Evolutionary conservation across 2,797 vertebrate genomes (phyloP), one percentile per base, ranked within the genome.

Genomic region (Mormyrus hasselquistii): DNA sequence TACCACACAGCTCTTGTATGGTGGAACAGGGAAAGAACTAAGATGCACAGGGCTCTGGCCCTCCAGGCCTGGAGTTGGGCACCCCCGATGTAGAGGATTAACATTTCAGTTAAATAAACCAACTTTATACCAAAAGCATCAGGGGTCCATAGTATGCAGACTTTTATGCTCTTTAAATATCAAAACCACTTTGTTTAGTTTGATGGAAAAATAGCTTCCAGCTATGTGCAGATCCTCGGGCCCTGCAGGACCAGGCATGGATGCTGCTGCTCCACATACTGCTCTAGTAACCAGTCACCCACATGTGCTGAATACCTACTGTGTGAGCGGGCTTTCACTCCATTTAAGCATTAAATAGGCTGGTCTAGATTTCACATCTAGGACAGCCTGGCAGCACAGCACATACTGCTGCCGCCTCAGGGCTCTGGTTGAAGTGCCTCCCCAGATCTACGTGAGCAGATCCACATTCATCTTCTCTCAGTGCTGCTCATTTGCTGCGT

Each of bases 351-450:
- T 79, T 79, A 79, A 47, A 47, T 79, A 47, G 73, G 41, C 16
- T 79, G 73, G 73, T 41, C 41, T 44, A 79, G 41, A 79, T 79
- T 79, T 47, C 73, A 79, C 73, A 79, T 79, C 73, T 79, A 79
- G 73, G 73, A 41, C 38, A 79, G 73, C 14, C 38, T 41, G 38
- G 16, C 38, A 79, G 14, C 7, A 7, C 16, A 29, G 25, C 65
- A 34, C 12, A 44, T 79, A 79, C 34, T n/a, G 14, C 65, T 73
- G 25, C 12, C 29, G 65, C 25, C 29, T 73, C 29, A 12, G 29
- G 29, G 65, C 16, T 79, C 73, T 79, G 73, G 16, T 44, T 79
- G 12, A 79, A 79, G 14, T 79, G 73, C 14, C 16, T n/a, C 73
- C 73, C 38, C 73, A 44, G 73, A 16, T 79, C 34, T 79, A 79